phyloP scores from a whole-genome alignment of 1,140 invertebrate species.

The Rhagoletis zephyria region DNA sequence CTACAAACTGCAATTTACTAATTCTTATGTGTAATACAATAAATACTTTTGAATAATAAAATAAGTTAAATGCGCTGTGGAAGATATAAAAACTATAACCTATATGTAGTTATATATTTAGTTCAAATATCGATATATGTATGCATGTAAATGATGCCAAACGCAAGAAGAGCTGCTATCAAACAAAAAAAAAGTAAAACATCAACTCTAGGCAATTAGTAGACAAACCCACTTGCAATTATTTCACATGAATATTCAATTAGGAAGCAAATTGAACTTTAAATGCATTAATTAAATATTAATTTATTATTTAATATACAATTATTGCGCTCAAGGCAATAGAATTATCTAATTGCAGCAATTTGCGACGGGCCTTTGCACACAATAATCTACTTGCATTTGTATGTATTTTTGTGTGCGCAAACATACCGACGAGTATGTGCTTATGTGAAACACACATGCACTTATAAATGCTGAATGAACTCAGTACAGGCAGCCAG shows the following conservation, averaged over 20 bases:
- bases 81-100: neutral
- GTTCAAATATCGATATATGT: neutral
- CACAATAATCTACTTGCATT: neutral
- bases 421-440: neutral
- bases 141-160: neutral
- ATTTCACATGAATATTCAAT: constrained; percentile 37
- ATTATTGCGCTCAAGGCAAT: constrained; percentile 41
- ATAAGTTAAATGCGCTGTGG: neutral
- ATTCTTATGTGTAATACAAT: neutral
- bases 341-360: neutral
- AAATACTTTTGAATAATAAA: constrained; percentile 2
- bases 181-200: neutral
- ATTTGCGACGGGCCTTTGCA: neutral
- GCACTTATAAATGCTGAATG: too few species aligned
- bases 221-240: neutral
- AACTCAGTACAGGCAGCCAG: too few species aligned
- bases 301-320: constrained; percentile 38
- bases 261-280: constrained; percentile 37
- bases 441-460: too few species aligned
- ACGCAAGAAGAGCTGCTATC: neutral
- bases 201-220: neutral
- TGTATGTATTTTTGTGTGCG: neutral
- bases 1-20: neutral
- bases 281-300: constrained; percentile 49
- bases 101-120: neutral